phyloP scores from a whole-genome alignment of 2,888 invertebrate species.

The Phytoseiulus persimilis region DNA sequence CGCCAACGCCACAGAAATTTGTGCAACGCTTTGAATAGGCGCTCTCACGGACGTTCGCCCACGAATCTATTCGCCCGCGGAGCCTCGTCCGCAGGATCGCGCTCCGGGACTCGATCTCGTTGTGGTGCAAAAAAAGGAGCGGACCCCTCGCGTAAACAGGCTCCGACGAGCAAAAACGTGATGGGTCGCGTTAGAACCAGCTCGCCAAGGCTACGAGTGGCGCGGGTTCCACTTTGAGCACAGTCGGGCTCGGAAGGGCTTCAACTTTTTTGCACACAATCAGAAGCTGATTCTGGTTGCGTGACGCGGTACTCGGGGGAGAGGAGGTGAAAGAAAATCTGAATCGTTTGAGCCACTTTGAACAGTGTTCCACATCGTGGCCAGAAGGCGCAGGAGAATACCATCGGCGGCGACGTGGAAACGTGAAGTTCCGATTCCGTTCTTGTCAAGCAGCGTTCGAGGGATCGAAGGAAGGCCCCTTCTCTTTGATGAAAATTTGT shows the following conservation, averaged over 20 bases:
- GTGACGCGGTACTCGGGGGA: not conserved
- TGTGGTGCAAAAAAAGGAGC: not conserved
- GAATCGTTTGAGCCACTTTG: not conserved
- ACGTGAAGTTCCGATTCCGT: not conserved
- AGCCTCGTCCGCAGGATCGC: too few relatives aligned
- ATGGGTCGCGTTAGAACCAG: not conserved
- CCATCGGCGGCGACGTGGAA: not conserved
- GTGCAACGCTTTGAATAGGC: not conserved
- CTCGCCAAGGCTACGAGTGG: not conserved
- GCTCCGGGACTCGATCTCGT: not conserved
- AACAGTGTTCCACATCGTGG: not conserved
- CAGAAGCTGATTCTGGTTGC: not conserved
- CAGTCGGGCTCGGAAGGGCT: not conserved
- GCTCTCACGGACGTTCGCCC: not conserved
- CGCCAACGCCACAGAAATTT: not conserved
- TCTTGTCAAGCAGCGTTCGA: not conserved
- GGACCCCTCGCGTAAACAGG: too few relatives aligned
- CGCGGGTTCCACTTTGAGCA: not conserved
- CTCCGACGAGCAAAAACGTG: not conserved
- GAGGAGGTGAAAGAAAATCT: not conserved
- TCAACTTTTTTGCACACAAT: not conserved
- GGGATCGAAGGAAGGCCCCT: not conserved
- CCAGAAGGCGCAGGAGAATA: not conserved
- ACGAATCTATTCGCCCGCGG: too few relatives aligned
- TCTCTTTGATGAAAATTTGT: not conserved